These are phyloP conservation scores for Himalopsyche phryganea DNA, from an alignment of 1,140 invertebrate species.

Conservation along the genomic window DNA sequence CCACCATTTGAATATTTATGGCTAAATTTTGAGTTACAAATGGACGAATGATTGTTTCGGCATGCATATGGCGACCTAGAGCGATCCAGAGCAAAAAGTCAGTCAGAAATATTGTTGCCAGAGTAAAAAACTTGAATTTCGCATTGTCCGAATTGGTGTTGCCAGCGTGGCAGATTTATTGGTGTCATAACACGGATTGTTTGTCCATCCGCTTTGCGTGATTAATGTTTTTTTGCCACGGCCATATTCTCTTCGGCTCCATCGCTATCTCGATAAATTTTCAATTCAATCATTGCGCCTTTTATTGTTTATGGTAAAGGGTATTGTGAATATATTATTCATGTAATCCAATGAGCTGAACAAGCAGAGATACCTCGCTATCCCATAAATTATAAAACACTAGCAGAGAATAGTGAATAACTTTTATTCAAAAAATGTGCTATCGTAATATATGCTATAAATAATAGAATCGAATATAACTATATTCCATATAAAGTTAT, in stretches of 20 bases:
- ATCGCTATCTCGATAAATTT: conserved; percentile 8
- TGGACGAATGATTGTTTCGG: not conserved
- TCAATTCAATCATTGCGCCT: conserved; percentile 7
- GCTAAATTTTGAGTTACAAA: not conserved
- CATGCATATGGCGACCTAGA: not conserved
- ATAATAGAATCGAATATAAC: too few relatives aligned
- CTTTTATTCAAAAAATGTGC: too few relatives aligned
- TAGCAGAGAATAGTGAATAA: too few relatives aligned
- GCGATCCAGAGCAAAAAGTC: not conserved
- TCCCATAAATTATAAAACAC: too few relatives aligned
- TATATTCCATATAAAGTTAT: too few relatives aligned
- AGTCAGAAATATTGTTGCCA: not conserved
- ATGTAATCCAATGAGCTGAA: too few relatives aligned
- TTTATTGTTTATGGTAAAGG: too few relatives aligned
- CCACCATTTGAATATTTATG: not conserved
- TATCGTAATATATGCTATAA: too few relatives aligned
- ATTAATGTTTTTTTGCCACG: conserved; percentile 17
- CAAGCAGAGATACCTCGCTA: too few relatives aligned
- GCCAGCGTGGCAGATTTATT: conserved; percentile 17
- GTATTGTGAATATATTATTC: too few relatives aligned
- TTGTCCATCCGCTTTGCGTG: conserved; percentile 16
- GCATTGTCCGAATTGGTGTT: not conserved
- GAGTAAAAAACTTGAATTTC: not conserved
- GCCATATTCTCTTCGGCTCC: conserved; percentile 7
- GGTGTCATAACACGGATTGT: conserved; percentile 12